These are phyloP conservation scores for Diadumene lineata DNA, from an alignment of 92 coral and sea anemone genomes.

Conservation along the genomic window DNA sequence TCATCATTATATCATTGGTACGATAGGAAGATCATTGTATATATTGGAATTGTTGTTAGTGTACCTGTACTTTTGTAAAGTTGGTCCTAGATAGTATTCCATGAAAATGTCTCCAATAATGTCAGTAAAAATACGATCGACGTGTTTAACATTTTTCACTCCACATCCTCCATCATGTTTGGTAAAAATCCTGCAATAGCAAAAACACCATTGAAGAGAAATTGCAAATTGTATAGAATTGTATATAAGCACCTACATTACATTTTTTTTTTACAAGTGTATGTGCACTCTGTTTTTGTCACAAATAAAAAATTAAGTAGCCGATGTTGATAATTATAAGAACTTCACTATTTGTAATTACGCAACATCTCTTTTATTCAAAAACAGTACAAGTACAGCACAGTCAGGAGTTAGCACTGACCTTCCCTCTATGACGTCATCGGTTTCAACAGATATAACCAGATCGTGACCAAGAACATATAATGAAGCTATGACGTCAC, in stretches of 20 bases:
- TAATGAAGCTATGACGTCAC: conserved; percentile 70
- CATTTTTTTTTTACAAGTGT: no score
- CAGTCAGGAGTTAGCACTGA: no score
- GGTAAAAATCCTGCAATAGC: conserved; percentile 26
- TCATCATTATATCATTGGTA: not conserved
- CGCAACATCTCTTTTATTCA: not conserved
- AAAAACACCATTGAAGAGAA: no score
- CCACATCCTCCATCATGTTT: conserved; percentile 56
- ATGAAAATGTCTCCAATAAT: conserved; percentile 57
- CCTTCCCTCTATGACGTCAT: conserved; percentile 36
- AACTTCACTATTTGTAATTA: no score
- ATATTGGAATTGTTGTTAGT: no score
- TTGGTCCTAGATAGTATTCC: conserved; percentile 49
- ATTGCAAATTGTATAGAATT: no score
- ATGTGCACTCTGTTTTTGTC: no score
- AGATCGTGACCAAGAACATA: conserved; percentile 82
- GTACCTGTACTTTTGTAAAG: conserved; percentile 60
- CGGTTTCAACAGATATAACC: conserved; percentile 3
- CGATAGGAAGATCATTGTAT: not conserved
- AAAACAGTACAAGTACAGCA: no score
- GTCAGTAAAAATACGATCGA: conserved; percentile 81
- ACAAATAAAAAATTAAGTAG: no score
- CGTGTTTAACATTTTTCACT: conserved; percentile 21
- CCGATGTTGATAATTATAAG: no score
- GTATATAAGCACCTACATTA: no score